Evolutionary conservation across 2,888 invertebrate species (phyloP), one percentile per base, ranked within the genome.

Genomic region (Noctua pronuba): DNA sequence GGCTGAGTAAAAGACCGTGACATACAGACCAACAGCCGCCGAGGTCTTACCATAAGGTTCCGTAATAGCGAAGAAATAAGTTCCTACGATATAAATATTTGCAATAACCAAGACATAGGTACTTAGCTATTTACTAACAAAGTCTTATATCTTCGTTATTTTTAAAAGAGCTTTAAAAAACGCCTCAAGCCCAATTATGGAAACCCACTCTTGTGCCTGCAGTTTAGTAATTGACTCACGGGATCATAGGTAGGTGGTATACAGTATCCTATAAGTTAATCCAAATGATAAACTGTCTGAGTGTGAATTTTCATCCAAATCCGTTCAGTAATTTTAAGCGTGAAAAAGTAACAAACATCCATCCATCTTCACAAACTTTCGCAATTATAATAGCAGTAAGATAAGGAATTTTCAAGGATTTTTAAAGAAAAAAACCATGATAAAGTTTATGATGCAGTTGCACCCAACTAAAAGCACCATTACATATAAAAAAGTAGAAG

Each of bases 1-100:
- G 60, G 60, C 35, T 80, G 35, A 41, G 13, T n/a, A n/a, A 38
- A 49, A n/a, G 38, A 18, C 35, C 77, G 28, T 78, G 77, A 64
- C 74, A 64, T 38, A 52, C 52, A 64, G 35, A 41, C 58, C 3
- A 21, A 41, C 60, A 71, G 31, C 41, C 18, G n/a, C 31, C n/a
- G 38, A 60, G 69, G 46, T 46, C 16, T 24, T 24, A 38, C 21
- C 7, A 52, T 49, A 49, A 21, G 35, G 35, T 77, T 80, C 44
- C 44, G 62, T 73, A 78, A 80, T 55, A 73, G 4, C 35, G 13
- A 1, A 41, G 38, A 49, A 41, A 41, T 38, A 6, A n/a, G n/a
- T n/a, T 41, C n/a, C 24, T 31, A 31, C 18, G 18, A n/a, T 41
- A 24, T 35, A 60, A 62, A 41, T 5, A 60, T 46, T 10, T 2